Evolutionary conservation across 2,113 vertebrate species (phyloP).

Genomic region (Protomyctophum bolini): DNA sequence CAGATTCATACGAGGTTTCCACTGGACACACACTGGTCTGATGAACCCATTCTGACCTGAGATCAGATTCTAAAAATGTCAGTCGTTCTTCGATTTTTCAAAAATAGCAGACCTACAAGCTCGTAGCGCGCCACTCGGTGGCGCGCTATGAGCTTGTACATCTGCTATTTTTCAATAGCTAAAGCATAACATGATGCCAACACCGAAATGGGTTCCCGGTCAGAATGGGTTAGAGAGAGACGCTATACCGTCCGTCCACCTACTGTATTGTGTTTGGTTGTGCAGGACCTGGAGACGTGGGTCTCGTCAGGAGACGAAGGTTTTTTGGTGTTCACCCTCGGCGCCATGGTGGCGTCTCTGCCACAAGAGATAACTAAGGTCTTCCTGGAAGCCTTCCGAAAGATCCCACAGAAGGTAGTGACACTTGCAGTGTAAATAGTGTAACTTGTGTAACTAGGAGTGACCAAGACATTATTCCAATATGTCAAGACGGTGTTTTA

Average conservation of each 20-base stretch:
- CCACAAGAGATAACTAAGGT: constrained; percentile 80
- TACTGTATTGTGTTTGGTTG: background rate
- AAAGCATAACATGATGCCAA: no score
- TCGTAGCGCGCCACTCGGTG: no score
- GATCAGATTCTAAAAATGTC: no score
- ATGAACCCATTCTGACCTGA: no score
- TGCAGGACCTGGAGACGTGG: constrained; percentile 88
- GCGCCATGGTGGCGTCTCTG: constrained; percentile 86
- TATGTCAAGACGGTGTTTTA: background rate
- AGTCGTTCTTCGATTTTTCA: no score
- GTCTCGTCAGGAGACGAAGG: constrained; percentile 91
- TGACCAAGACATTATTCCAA: background rate
- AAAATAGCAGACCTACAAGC: no score
- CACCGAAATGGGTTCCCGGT: no score
- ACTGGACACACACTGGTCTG: no score
- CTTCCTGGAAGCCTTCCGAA: constrained; percentile 86
- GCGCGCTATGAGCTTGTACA: no score
- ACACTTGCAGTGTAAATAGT: background rate
- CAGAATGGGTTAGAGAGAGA: background rate
- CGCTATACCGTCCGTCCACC: background rate
- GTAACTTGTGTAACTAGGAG: background rate
- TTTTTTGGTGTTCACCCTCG: constrained; percentile 91
- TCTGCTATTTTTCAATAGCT: no score
- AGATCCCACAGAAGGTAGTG: constrained; percentile 89
- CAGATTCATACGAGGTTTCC: no score